A percentile compares a stretch with the other conserved stretches of the same genome.
phyloP scores from a whole-genome alignment of 1,140 invertebrate genomes.

The Brachionus plicatilis region DNA sequence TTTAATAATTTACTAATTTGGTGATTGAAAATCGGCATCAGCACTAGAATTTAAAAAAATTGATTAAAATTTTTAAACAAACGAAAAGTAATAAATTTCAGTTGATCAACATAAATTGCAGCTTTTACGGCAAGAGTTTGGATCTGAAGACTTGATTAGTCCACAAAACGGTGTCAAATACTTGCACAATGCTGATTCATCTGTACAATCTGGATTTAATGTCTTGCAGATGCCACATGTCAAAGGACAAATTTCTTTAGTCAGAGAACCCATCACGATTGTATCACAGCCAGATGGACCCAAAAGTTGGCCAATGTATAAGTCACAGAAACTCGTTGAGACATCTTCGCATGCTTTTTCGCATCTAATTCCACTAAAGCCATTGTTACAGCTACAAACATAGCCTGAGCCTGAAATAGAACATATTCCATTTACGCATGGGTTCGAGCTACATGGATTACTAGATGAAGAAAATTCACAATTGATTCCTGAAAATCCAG shows the following conservation, averaged over 20 bases:
- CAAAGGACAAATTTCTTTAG: neutral
- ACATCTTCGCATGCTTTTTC: neutral
- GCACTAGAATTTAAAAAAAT: no score
- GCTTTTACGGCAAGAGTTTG: neutral
- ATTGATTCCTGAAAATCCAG: no score
- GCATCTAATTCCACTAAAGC: neutral
- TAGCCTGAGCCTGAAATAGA: neutral
- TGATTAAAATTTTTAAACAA: no score
- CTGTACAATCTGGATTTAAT: neutral
- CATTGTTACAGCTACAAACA: neutral
- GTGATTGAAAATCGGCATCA: no score
- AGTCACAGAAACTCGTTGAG: neutral
- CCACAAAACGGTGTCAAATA: neutral
- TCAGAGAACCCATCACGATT: neutral
- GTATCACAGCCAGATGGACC: neutral
- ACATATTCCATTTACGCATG: neutral
- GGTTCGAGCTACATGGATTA: neutral
- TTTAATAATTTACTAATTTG: no score
- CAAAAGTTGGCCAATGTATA: neutral
- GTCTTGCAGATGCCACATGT: neutral
- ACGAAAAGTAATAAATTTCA: no score
- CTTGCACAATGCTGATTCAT: neutral
- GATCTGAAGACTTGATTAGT: neutral
- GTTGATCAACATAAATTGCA: neutral
- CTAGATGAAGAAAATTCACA: neutral